phyloP scores from a whole-genome alignment of 2,113 vertebrate species.

The Motacilla tschutschensis region DNA sequence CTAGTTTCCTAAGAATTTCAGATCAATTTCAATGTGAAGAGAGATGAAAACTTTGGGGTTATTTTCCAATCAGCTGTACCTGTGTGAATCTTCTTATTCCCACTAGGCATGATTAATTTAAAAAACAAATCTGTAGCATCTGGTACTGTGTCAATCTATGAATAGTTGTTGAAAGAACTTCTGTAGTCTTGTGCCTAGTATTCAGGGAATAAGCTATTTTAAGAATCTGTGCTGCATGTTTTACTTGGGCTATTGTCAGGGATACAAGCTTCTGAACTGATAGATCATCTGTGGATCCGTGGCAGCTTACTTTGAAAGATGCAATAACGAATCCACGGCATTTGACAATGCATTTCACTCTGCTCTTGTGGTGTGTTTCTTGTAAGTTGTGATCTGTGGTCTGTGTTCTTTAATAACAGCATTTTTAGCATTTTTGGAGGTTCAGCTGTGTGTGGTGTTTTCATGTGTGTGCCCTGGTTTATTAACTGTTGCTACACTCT shows the following conservation, averaged over 20 bases:
- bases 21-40: neutral
- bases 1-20: neutral
- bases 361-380: neutral
- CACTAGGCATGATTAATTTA: neutral
- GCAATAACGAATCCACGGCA: neutral
- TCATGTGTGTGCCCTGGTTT: neutral
- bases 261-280: neutral
- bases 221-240: neutral
- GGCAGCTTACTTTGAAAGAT: neutral
- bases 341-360: neutral
- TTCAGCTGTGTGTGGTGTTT: neutral
- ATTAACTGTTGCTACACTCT: neutral
- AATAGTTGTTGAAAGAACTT: slow-evolving; percentile 2
- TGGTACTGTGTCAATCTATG: neutral
- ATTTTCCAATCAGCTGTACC: neutral
- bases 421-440: neutral
- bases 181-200: neutral
- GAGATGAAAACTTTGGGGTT: neutral
- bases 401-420: neutral
- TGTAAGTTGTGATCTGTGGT: neutral
- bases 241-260: neutral
- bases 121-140: neutral
- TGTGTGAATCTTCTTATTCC: neutral
- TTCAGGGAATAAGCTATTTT: slow-evolving; percentile 32
- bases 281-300: neutral